Evolutionary conservation across 2,113 vertebrate genomes (phyloP).

Genomic region (Albula goreensis): DNA sequence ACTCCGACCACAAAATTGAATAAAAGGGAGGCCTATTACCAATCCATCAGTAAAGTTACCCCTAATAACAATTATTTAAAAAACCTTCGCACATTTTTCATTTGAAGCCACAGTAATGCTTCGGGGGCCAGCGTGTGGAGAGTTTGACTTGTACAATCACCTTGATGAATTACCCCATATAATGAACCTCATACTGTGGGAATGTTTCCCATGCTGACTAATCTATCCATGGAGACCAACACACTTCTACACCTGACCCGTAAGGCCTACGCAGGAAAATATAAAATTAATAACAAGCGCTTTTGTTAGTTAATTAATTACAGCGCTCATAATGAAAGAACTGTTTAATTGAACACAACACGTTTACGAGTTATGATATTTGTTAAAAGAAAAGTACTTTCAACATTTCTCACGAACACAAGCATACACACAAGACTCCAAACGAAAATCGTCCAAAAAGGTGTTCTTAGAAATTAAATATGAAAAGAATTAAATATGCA

Average conservation of each 20-base stretch:
- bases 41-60: not conserved
- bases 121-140: slow-evolving; percentile 38
- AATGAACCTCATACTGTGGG: slow-evolving; percentile 48
- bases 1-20: not conserved
- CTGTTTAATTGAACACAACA: too few relatives aligned
- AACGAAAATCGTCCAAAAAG: slow-evolving; percentile 2
- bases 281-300: too few relatives aligned
- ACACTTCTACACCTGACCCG: slow-evolving; percentile 43
- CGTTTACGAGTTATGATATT: too few relatives aligned
- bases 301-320: too few relatives aligned
- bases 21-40: not conserved
- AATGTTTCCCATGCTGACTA: slow-evolving; percentile 39
- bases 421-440: slow-evolving; percentile 12
- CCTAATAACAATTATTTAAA: slow-evolving; percentile 39
- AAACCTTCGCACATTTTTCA: slow-evolving; percentile 52
- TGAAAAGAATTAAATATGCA: slow-evolving; percentile 64
- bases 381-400: too few relatives aligned
- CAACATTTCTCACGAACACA: not conserved
- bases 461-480: slow-evolving; percentile 70
- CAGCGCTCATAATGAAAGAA: too few relatives aligned
- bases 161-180: slow-evolving; percentile 64
- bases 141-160: slow-evolving; percentile 58
- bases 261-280: too few relatives aligned
- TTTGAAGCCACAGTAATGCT: slow-evolving; percentile 50
- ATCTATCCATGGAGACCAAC: slow-evolving; percentile 29